phyloP scores from a whole-genome alignment of 2,888 invertebrate genomes.

The Drosophila nigritarsus region DNA sequence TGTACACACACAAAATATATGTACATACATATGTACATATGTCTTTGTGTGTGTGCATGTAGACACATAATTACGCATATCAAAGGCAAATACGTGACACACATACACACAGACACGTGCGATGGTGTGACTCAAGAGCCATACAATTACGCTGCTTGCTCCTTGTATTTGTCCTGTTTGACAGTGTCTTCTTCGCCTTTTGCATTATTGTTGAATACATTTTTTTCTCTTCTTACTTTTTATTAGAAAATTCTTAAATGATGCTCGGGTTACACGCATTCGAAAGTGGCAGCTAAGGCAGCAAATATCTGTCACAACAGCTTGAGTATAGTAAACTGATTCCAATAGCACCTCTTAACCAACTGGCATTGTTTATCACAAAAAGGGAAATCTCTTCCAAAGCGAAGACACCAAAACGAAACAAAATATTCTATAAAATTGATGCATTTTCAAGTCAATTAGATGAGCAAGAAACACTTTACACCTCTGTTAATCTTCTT shows the following conservation, averaged over 20 bases:
- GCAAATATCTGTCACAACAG: conserved; percentile 1
- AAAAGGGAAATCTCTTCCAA: not conserved
- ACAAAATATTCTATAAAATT: not conserved
- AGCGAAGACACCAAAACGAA: not conserved
- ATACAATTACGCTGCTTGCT: conserved; percentile 63
- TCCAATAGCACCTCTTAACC: not conserved
- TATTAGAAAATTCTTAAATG: conserved; percentile 62
- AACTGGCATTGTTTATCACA: not conserved
- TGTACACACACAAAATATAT: conserved; percentile 24
- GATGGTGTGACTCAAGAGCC: conserved; percentile 36
- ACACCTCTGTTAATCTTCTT: not conserved
- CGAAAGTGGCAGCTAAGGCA: not conserved
- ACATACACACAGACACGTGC: conserved; percentile 23
- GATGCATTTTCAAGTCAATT: not conserved
- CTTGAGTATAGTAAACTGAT: not conserved
- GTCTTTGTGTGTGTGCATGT: conserved; percentile 5
- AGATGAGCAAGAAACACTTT: not conserved
- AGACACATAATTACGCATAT: conserved; percentile 59
- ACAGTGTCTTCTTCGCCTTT: conserved; percentile 22
- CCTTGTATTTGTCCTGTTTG: conserved; percentile 52
- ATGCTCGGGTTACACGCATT: not conserved
- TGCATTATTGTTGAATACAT: conserved; percentile 51
- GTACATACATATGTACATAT: not conserved
- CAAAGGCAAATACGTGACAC: conserved; percentile 32
- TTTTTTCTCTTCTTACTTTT: conserved; percentile 24